These are phyloP conservation scores for Zelostemma sp. DNA, from an alignment of 1,140 invertebrate genomes.

Conservation along the genomic window DNA sequence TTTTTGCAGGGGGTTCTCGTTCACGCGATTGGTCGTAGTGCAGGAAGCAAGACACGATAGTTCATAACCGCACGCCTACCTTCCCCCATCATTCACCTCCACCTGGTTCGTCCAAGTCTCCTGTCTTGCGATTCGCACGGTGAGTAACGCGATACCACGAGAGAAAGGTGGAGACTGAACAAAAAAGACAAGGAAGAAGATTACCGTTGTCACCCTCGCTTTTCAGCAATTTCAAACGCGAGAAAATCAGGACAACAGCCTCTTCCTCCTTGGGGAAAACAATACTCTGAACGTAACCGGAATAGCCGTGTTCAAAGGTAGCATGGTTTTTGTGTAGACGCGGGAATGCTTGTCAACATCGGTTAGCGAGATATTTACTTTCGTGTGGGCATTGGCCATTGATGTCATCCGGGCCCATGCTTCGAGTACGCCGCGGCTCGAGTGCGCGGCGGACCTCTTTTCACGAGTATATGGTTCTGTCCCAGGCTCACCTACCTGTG, in stretches of 20 bases:
- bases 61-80: slow-evolving; percentile 40
- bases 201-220: neutral
- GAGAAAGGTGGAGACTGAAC: neutral
- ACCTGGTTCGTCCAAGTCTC: slow-evolving; percentile 5
- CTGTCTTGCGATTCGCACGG: slow-evolving; percentile 20
- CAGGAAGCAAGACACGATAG: slow-evolving; percentile 27
- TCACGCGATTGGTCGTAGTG: slow-evolving; percentile 51
- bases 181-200: slow-evolving; percentile 5
- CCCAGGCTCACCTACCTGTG: too few relatives aligned
- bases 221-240: slow-evolving; percentile 3
- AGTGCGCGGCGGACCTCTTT: too few relatives aligned
- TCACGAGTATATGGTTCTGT: too few relatives aligned
- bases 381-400: slow-evolving; percentile 62
- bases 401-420: slow-evolving; percentile 61
- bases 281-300: too few relatives aligned
- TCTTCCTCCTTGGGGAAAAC: neutral
- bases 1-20: slow-evolving; percentile 32
- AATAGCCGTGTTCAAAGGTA: slow-evolving; percentile 33
- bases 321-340: too few relatives aligned
- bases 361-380: slow-evolving; percentile 65
- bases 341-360: slow-evolving; percentile 65
- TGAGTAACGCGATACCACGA: slow-evolving; percentile 43
- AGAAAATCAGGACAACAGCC: neutral
- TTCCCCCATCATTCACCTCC: slow-evolving; percentile 19
- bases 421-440: too few relatives aligned